phyloP scores from a whole-genome alignment of 2,888 invertebrate genomes.

The Melinaea menophilus region DNA sequence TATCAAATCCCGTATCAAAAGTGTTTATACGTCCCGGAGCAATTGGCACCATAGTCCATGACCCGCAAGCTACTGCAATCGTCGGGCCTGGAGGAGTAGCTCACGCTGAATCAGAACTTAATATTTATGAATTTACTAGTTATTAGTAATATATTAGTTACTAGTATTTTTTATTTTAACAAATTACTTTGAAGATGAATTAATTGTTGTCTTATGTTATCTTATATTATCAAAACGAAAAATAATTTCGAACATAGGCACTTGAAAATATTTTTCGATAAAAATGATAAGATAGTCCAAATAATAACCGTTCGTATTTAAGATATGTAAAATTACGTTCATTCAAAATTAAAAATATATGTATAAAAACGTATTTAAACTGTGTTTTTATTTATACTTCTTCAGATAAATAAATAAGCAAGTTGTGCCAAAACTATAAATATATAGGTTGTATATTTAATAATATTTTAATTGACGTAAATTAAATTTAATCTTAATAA shows the following conservation, averaged over 20 bases:
- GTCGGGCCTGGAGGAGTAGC: constrained; percentile 87
- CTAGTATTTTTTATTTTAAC: constrained; percentile 10
- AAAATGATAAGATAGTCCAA: neutral
- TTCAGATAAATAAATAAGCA: too few relatives aligned
- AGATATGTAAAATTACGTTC: too few relatives aligned
- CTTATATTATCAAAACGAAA: constrained; percentile 39
- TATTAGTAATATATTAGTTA: constrained; percentile 40
- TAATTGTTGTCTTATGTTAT: too few relatives aligned
- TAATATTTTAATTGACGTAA: too few relatives aligned
- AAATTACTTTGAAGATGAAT: too few relatives aligned
- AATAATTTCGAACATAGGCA: constrained; percentile 54
- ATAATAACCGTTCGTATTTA: too few relatives aligned
- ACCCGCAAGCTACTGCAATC: constrained; percentile 83
- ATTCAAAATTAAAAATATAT: too few relatives aligned
- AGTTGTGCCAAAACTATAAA: too few relatives aligned
- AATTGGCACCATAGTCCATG: constrained; percentile 80
- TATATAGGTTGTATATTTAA: too few relatives aligned
- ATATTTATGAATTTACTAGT: constrained; percentile 67
- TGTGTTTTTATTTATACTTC: too few relatives aligned
- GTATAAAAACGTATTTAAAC: too few relatives aligned
- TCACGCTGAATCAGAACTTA: constrained; percentile 85
- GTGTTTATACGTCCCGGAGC: constrained; percentile 80
- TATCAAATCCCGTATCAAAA: constrained; percentile 83
- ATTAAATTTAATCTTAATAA: too few relatives aligned
- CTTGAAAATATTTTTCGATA: constrained; percentile 66